These are phyloP conservation scores for Zosterops pallidus DNA, from an alignment of 2,113 vertebrate genomes.

Conservation along the genomic window DNA sequence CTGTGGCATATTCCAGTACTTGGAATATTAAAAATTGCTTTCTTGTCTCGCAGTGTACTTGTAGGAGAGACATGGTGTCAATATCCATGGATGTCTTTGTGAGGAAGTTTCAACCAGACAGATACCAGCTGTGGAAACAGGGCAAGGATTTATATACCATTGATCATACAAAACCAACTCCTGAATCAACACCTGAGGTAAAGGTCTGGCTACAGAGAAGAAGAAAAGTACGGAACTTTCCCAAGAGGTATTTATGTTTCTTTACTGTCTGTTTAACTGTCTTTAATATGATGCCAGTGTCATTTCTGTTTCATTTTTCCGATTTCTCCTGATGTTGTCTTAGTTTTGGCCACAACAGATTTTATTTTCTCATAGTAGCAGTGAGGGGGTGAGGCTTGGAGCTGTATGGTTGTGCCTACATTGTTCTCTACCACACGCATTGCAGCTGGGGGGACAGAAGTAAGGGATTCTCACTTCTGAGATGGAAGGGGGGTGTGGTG, in stretches of 20 bases:
- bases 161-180: conserved; percentile 91
- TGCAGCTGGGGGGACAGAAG: rapidly evolving
- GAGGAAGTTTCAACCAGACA: conserved; percentile 93
- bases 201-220: conserved; percentile 86
- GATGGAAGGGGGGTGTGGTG: not conserved
- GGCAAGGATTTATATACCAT: conserved; percentile 88
- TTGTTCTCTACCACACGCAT: not conserved
- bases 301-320: not conserved
- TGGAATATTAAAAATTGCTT: not conserved
- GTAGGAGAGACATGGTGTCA: conserved; percentile 96
- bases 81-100: conserved; percentile 99
- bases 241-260: conserved; percentile 74
- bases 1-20: not conserved
- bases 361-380: not conserved
- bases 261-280: not conserved
- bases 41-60: conserved; percentile 84
- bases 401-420: rapidly evolving
- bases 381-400: not conserved
- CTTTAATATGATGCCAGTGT: not conserved
- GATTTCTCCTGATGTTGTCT: not conserved
- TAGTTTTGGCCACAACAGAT: not conserved
- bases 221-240: conserved; percentile 71
- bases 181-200: conserved; percentile 88
- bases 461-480: not conserved
- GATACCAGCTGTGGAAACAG: conserved; percentile 91